phyloP scores from a whole-genome alignment of 2,888 invertebrate genomes.

The Chrysopilus asiliformis region DNA sequence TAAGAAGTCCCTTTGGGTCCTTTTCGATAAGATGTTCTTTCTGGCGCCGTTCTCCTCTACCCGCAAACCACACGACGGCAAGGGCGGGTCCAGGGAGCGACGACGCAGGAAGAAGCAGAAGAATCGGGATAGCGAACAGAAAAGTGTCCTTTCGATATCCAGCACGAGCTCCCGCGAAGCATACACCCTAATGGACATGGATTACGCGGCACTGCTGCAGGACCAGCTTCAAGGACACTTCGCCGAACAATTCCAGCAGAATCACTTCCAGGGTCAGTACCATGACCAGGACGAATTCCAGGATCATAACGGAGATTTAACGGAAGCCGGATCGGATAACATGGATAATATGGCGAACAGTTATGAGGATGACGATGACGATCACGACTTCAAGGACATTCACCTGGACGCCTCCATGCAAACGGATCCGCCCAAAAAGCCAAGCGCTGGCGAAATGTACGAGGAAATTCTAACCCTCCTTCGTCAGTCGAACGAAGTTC shows the following conservation, averaged over 20 bases:
- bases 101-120: not conserved
- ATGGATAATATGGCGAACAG: not conserved
- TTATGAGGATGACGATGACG: constrained; percentile 1
- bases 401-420: not conserved
- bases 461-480: constrained; percentile 10
- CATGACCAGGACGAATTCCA: not conserved
- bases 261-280: constrained; percentile 5
- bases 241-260: constrained; percentile 2
- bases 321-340: not conserved
- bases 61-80: constrained; percentile 5
- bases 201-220: not conserved
- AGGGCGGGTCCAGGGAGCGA: not conserved
- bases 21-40: constrained; percentile 12
- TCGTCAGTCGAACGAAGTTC: constrained; percentile 5
- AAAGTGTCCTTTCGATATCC: constrained; percentile 1
- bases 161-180: not conserved
- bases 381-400: not conserved
- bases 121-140: not conserved
- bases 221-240: not conserved
- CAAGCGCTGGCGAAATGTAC: constrained; percentile 2
- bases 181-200: not conserved
- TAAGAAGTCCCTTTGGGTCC: constrained; percentile 11
- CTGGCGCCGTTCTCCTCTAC: constrained; percentile 12
- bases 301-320: not conserved
- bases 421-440: not conserved